A percentile compares a stretch with the other conserved stretches of the same genome.
Evolutionary conservation across 2,888 invertebrate genomes (phyloP).

Genomic region (Incurvaria masculella): DNA sequence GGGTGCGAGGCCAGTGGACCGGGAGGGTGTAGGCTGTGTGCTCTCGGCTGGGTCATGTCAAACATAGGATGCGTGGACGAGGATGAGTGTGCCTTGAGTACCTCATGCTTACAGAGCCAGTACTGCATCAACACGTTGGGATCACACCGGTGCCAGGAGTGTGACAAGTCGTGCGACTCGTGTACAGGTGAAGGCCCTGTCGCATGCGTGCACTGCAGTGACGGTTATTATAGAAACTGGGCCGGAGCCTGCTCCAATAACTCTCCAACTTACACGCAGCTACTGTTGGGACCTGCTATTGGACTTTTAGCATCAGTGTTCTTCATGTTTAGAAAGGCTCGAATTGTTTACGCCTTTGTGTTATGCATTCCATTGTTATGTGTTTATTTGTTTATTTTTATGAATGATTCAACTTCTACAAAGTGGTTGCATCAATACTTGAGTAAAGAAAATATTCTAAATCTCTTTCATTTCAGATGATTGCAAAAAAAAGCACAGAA

Average conservation of each 20-base stretch:
- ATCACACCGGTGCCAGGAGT: constrained; percentile 71
- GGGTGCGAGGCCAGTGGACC: constrained; percentile 73
- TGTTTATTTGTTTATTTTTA: constrained; percentile 23
- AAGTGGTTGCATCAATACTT: background rate
- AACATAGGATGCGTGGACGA: constrained; percentile 75
- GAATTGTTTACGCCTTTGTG: constrained; percentile 24
- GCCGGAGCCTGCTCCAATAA: constrained; percentile 33
- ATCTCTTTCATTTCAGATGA: background rate
- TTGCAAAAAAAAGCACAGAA: background rate
- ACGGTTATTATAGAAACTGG: constrained; percentile 24
- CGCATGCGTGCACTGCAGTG: constrained; percentile 77
- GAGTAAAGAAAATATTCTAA: background rate
- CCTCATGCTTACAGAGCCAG: constrained; percentile 59
- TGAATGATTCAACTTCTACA: background rate
- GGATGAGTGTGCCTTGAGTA: constrained; percentile 69
- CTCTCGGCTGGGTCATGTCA: constrained; percentile 69
- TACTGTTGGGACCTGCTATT: constrained; percentile 27
- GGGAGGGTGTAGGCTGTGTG: constrained; percentile 52
- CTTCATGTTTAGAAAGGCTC: constrained; percentile 25
- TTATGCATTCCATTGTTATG: constrained; percentile 26
- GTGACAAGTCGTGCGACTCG: constrained; percentile 77
- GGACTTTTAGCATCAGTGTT: constrained; percentile 27
- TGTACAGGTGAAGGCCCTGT: constrained; percentile 83
- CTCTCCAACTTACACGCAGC: constrained; percentile 23
- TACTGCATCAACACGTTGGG: constrained; percentile 89